A percentile compares a stretch with the other conserved stretches of the same genome.
These are phyloP conservation scores for Oplegnathus fasciatus DNA, from an alignment of 2,113 vertebrate genomes.

Conservation along the genomic window DNA sequence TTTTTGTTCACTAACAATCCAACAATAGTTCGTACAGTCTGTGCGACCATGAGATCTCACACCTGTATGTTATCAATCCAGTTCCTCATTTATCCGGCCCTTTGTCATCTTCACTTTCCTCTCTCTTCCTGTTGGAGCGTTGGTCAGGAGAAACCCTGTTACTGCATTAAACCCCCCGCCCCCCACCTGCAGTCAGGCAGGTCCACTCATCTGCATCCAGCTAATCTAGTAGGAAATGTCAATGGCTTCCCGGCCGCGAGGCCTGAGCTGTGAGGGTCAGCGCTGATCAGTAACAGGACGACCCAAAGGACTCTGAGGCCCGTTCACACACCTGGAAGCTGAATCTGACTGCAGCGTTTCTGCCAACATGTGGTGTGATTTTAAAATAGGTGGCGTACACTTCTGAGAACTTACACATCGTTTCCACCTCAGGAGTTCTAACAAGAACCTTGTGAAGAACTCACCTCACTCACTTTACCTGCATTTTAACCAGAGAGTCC, in stretches of 20 bases:
- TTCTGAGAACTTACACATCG: too few relatives aligned
- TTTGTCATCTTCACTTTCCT: not conserved
- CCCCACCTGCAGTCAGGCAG: not conserved
- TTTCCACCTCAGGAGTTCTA: too few relatives aligned
- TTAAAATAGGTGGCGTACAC: too few relatives aligned
- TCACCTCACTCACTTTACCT: too few relatives aligned
- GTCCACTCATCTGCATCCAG: not conserved
- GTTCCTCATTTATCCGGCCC: not conserved
- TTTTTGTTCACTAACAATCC: too few relatives aligned
- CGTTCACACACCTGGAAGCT: too few relatives aligned
- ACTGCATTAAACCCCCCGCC: not conserved
- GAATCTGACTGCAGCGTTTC: too few relatives aligned
- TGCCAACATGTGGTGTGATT: too few relatives aligned
- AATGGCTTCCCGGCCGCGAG: not conserved
- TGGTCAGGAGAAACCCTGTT: not conserved
- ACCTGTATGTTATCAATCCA: not conserved
- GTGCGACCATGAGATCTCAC: not conserved
- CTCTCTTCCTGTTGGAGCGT: not conserved
- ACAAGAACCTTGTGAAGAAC: too few relatives aligned
- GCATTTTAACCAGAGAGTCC: too few relatives aligned
- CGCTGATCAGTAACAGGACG: not conserved
- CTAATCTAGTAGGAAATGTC: constrained; percentile 23
- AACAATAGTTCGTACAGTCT: too few relatives aligned
- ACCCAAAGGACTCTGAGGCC: too few relatives aligned
- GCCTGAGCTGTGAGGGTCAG: not conserved